Evolutionary conservation across 2,888 invertebrate genomes (phyloP), one percentile per base, ranked within the genome.

Genomic region (Drosophila paranaensis): DNA sequence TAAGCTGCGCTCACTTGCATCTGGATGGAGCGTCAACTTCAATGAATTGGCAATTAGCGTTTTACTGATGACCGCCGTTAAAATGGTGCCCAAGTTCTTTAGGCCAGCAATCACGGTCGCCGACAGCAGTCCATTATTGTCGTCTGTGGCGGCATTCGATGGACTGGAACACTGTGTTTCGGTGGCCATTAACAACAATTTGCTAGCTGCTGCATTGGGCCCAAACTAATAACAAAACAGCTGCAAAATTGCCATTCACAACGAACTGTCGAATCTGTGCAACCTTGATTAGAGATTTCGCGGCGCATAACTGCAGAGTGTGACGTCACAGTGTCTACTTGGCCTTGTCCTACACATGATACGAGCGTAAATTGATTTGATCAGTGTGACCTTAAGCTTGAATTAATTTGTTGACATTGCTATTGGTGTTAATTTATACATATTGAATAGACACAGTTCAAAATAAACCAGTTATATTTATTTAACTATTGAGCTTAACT

Each of bases 1-100:
- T 3, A 2, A 5, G 10, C 10, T 11, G 74, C 90, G 74, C 90
- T 78, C 82, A 93, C 93, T 92, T 68, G 92, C 91, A 77, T 92
- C 92, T 33, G 91, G 91, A 71, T 92, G 89, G 33, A 93, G 83
- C 0, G 91, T 90, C 54, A 92, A 65, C 67, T 93, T 93, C 0
- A 93, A 74, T 1, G 91, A 88, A 73, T 93, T 93, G 11, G 90
- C 83, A 20, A 93, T 92, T 0, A 93, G 81, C 39, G 91, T 91
- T 68, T 90, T 92, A 13, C 91, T 90, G 6, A 91, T 76, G 20
- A 91, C 89, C 11, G 89, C 64, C 14, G 84, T 85, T 16, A 93
- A 82, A 1, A 72, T 74, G 13, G 77, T 87, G 11, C 92, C 92
- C 39, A 93, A 74, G 60, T 90, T 83, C 35, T 84, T 83, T 1